Evolutionary conservation across 2,113 vertebrate genomes (phyloP).

Genomic region (Rhadina sibilatrix): DNA sequence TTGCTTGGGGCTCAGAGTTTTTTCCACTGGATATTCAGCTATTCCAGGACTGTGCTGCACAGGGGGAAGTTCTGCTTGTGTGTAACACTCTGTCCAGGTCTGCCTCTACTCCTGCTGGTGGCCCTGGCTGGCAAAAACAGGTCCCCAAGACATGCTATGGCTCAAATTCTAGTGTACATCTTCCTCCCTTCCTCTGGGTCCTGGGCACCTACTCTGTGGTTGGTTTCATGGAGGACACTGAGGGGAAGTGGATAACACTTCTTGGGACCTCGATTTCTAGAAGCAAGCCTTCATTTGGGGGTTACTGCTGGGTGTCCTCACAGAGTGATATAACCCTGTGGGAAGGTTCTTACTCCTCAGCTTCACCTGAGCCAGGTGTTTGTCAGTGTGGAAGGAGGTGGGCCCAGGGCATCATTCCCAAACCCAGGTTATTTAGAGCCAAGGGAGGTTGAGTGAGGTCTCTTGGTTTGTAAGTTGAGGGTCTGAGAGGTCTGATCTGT

Average conservation of each 20-base stretch:
- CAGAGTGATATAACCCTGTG: neutral
- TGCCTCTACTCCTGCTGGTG: neutral
- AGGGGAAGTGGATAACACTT: neutral
- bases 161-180: neutral
- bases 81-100: neutral
- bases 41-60: neutral
- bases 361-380: neutral
- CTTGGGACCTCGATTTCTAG: neutral
- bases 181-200: neutral
- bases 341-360: neutral
- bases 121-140: neutral
- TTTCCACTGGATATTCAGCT: neutral
- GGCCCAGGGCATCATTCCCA: neutral
- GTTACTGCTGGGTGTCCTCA: neutral
- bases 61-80: neutral
- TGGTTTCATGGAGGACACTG: neutral
- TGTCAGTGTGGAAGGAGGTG: neutral
- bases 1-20: neutral
- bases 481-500: neutral
- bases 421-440: neutral
- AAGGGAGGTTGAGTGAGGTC: fast-evolving
- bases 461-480: neutral
- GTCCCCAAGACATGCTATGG: neutral
- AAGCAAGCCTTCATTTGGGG: neutral
- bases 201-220: neutral